Conservation (phyloP, 2,888 invertebrate species). For the Eugnorisma glareosa region DNA sequence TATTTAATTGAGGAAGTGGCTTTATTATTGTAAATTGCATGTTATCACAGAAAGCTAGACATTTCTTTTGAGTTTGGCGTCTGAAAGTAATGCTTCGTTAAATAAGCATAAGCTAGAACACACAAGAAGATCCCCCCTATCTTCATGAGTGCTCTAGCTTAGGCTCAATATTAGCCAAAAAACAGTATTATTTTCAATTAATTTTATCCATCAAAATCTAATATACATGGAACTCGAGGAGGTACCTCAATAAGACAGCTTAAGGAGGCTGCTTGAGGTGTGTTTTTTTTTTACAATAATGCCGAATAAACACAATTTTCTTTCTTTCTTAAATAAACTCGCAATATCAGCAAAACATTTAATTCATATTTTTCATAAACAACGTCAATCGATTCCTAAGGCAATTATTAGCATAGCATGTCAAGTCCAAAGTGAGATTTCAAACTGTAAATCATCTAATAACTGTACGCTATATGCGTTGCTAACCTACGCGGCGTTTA, state of each 20-base stretch:
- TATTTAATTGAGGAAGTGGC: slow-evolving; percentile 69
- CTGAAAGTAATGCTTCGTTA: not conserved
- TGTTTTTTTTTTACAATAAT: too few relatives aligned
- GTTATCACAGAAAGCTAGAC: slow-evolving; percentile 33
- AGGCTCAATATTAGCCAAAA: not conserved
- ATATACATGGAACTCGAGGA: not conserved
- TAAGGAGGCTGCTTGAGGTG: too few relatives aligned
- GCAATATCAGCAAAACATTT: not conserved
- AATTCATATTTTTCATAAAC: not conserved
- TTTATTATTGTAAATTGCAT: slow-evolving; percentile 58
- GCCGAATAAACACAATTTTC: too few relatives aligned
- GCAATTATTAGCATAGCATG: slow-evolving; percentile 30
- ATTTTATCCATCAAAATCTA: not conserved
- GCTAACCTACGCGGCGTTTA: slow-evolving; percentile 39
- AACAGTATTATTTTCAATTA: not conserved
- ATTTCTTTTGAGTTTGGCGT: not conserved
- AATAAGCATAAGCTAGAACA: not conserved
- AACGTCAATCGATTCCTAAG: not conserved
- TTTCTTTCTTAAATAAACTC: too few relatives aligned
- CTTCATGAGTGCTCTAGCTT: too few relatives aligned
- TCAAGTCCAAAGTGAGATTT: slow-evolving; percentile 27
- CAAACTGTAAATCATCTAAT: slow-evolving; percentile 61
- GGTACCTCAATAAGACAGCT: not conserved
- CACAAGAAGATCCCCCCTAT: not conserved
- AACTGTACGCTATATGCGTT: slow-evolving; percentile 56